Evolutionary conservation across 2,113 vertebrate species (phyloP).

Genomic region (Himantopus leucocephalus): DNA sequence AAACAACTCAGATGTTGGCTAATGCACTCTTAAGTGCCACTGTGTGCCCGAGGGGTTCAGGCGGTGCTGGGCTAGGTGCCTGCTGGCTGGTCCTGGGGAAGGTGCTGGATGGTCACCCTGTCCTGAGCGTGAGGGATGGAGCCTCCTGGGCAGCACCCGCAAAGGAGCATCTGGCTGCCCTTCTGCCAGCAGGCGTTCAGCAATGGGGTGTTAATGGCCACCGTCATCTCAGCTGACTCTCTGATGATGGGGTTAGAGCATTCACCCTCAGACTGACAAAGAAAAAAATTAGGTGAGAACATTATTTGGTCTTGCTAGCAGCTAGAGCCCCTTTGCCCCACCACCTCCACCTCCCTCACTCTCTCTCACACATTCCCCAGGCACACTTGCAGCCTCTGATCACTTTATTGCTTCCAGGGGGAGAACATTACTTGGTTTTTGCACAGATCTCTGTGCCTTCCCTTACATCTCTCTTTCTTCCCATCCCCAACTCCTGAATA

Average conservation of each 20-base stretch:
- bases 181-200: not conserved
- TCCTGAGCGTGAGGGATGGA: not conserved
- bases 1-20: not conserved
- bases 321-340: not conserved
- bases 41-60: not conserved
- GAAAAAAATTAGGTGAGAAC: not conserved
- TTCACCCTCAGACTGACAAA: not conserved
- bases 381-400: not conserved
- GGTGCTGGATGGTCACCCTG: accelerated
- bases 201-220: accelerated
- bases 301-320: not conserved
- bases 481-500: not conserved
- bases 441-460: not conserved
- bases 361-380: not conserved
- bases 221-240: not conserved
- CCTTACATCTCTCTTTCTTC: not conserved
- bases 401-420: not conserved
- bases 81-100: not conserved
- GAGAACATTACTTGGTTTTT: not conserved
- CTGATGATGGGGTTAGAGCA: not conserved
- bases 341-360: not conserved
- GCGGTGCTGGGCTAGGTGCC: not conserved
- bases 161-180: not conserved
- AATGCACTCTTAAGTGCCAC: accelerated
- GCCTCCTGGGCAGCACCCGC: not conserved